Percentiles rank a stretch among this genome's conserved stretches.
Evolutionary conservation across 2,888 invertebrate genomes (phyloP).

Genomic region (Kuschelorhynchus macadamiae): DNA sequence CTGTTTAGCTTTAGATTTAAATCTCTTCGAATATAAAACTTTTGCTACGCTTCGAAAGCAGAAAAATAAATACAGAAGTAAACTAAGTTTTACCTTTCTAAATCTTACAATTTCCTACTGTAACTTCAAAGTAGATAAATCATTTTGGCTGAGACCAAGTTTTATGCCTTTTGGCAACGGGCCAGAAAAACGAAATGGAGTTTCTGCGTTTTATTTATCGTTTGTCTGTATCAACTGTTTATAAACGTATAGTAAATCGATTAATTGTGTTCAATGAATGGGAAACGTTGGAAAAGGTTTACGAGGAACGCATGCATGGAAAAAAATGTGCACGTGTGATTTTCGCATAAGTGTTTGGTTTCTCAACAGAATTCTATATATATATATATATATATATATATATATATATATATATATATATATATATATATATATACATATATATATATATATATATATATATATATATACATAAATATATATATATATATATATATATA

Average conservation of each 20-base stretch:
- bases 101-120: slow-evolving; percentile 40
- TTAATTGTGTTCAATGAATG: slow-evolving; percentile 23
- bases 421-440: too few species aligned
- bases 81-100: slow-evolving; percentile 41
- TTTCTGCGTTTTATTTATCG: slow-evolving; percentile 46
- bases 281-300: not conserved
- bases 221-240: slow-evolving; percentile 43
- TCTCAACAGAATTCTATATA: too few species aligned
- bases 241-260: slow-evolving; percentile 21
- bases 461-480: too few species aligned
- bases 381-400: too few species aligned
- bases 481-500: too few species aligned
- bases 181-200: slow-evolving; percentile 31
- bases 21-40: slow-evolving; percentile 29
- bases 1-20: slow-evolving; percentile 24
- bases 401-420: too few species aligned
- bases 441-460: too few species aligned
- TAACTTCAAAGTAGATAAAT: slow-evolving; percentile 46
- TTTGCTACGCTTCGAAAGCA: slow-evolving; percentile 19
- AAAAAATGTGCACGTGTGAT: too few species aligned
- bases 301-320: too few species aligned
- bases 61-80: slow-evolving; percentile 37
- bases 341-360: too few species aligned
- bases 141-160: slow-evolving; percentile 39
- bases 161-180: slow-evolving; percentile 35